A percentile compares a stretch with the other conserved stretches of the same genome.
Evolutionary conservation across 2,888 invertebrate genomes (phyloP).

Genomic region (Ferrisia virgata): DNA sequence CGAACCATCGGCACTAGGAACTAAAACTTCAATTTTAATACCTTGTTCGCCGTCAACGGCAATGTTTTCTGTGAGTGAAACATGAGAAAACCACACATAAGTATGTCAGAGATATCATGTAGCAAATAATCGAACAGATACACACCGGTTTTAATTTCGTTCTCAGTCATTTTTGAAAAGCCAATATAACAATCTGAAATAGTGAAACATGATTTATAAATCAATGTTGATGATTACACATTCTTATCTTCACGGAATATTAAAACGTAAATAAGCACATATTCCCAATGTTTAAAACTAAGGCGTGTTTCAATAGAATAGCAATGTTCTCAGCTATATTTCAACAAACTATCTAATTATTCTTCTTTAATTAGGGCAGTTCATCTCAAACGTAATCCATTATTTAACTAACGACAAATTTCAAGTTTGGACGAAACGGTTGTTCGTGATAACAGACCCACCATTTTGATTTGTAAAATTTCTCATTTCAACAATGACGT

Average conservation of each 20-base stretch:
- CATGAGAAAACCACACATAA: not conserved
- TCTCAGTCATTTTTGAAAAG: constrained; percentile 13
- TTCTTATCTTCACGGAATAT: no score
- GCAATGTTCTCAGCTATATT: no score
- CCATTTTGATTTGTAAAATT: not conserved
- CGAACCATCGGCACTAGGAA: constrained; percentile 28
- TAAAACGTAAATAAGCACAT: no score
- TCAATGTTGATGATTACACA: no score
- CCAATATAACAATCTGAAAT: not conserved
- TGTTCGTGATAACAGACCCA: not conserved
- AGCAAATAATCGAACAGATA: not conserved
- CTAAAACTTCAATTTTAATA: constrained; percentile 48
- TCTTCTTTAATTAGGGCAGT: no score
- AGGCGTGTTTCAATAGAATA: no score
- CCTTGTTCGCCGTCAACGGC: not conserved
- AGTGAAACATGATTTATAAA: not conserved
- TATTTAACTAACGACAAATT: no score
- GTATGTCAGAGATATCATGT: not conserved
- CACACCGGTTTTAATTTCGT: constrained; percentile 25
- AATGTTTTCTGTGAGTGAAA: not conserved
- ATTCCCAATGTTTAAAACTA: no score
- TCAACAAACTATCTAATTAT: no score
- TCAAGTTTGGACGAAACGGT: no score
- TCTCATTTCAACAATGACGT: not conserved
- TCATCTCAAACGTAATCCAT: not conserved